Conservation (phyloP, 2,888 invertebrate species). For the Iphiclides podalirius region DNA sequence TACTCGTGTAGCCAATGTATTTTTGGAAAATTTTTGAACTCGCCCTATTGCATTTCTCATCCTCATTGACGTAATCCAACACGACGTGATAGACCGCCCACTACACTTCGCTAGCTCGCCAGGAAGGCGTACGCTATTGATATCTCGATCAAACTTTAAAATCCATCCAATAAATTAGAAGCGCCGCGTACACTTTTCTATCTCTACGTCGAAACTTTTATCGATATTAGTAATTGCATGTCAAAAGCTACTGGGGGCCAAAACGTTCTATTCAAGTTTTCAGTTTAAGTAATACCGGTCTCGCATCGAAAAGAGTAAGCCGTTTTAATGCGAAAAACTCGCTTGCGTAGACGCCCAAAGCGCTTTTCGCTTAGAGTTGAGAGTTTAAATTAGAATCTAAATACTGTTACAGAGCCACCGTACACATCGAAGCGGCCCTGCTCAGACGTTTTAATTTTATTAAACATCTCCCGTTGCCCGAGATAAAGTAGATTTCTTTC, state of each 20-base stretch:
- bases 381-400: conserved; percentile 59
- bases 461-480: conserved; percentile 68
- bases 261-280: conserved; percentile 33
- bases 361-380: conserved; percentile 42
- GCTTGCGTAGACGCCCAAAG: conserved; percentile 41
- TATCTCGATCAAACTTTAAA: conserved; percentile 32
- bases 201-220: conserved; percentile 37
- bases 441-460: conserved; percentile 76
- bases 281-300: conserved; percentile 28
- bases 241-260: conserved; percentile 37
- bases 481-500: conserved; percentile 78
- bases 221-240: conserved; percentile 40
- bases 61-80: conserved; percentile 31
- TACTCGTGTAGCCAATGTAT: conserved; percentile 39
- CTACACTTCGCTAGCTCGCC: conserved; percentile 28
- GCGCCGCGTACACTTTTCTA: conserved; percentile 20
- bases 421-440: conserved; percentile 63
- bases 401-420: conserved; percentile 58
- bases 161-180: conserved; percentile 25
- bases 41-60: conserved; percentile 38
- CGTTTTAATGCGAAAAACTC: conserved; percentile 32
- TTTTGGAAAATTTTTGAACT: conserved; percentile 46
- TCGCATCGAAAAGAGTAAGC: conserved; percentile 26
- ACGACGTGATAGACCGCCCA: conserved; percentile 26
- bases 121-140: conserved; percentile 28